These are phyloP conservation scores for Ornithorhynchus anatinus DNA, from an alignment of 2,113 vertebrate species.

Conservation along the genomic window DNA sequence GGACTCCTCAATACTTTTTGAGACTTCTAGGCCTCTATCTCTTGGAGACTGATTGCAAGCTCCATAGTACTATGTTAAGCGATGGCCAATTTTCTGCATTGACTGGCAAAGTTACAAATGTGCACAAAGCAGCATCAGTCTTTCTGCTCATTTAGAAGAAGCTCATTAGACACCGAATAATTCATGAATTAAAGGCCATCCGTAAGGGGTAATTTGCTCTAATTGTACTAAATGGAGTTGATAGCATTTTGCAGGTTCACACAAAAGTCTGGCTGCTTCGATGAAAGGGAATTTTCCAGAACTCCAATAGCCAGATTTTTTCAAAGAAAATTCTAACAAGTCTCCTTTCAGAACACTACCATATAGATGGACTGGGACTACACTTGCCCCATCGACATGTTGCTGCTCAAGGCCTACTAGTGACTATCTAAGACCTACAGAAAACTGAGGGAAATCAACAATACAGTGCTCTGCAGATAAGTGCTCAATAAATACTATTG, in stretches of 20 bases:
- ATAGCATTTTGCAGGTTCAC: conserved; percentile 9
- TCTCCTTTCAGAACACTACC: not conserved
- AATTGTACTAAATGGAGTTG: conserved; percentile 26
- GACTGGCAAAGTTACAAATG: conserved; percentile 6
- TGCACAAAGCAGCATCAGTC: conserved; percentile 12
- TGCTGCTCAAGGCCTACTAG: too few species aligned
- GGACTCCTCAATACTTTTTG: not conserved
- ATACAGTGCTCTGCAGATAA: too few species aligned
- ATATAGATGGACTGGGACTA: too few species aligned
- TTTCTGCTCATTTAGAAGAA: conserved; percentile 18
- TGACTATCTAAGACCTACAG: too few species aligned
- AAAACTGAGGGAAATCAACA: too few species aligned
- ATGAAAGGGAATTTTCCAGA: not conserved
- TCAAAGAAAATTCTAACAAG: not conserved
- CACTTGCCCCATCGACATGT: too few species aligned
- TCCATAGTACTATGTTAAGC: not conserved
- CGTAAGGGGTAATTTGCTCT: conserved; percentile 21
- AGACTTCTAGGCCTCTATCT: not conserved
- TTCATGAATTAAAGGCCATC: conserved; percentile 26
- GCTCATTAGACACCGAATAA: conserved; percentile 38
- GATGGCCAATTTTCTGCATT: conserved; percentile 5
- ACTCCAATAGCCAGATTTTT: conserved; percentile 1
- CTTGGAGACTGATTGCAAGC: not conserved
- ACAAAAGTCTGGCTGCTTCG: not conserved
- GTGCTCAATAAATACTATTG: too few species aligned